These are phyloP conservation scores for Sminthurides aquaticus DNA, from an alignment of 2,888 invertebrate genomes.

Conservation along the genomic window DNA sequence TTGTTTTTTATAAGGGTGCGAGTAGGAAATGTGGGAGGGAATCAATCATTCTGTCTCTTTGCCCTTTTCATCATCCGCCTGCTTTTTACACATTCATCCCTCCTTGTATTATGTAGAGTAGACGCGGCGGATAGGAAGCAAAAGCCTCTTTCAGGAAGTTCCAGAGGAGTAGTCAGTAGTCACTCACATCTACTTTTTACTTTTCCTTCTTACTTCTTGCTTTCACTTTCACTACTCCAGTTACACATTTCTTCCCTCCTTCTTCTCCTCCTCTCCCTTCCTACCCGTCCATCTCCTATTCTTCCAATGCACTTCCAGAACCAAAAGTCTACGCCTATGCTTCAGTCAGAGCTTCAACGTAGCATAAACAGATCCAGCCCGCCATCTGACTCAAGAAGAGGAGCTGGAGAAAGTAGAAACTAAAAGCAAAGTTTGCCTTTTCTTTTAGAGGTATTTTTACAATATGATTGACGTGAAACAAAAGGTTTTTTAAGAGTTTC, in stretches of 20 bases:
- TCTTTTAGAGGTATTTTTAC: not conserved
- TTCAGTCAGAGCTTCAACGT: too few relatives aligned
- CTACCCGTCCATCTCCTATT: not conserved
- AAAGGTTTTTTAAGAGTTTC: constrained; percentile 1
- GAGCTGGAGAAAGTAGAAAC: not conserved
- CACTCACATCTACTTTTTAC: not conserved
- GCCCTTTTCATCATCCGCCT: not conserved
- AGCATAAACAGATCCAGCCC: too few relatives aligned
- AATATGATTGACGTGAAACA: constrained; percentile 5
- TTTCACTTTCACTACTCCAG: not conserved
- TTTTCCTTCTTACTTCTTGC: not conserved
- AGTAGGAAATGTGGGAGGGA: constrained; percentile 14
- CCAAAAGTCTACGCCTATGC: too few relatives aligned
- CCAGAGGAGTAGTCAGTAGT: too few relatives aligned
- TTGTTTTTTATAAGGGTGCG: not conserved
- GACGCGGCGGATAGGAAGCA: too few relatives aligned
- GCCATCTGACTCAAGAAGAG: too few relatives aligned
- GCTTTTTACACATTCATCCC: not conserved
- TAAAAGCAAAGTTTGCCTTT: constrained; percentile 18
- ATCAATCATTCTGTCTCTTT: constrained; percentile 20
- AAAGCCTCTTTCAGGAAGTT: too few relatives aligned
- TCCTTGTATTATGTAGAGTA: not conserved
- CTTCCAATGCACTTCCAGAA: too few relatives aligned
- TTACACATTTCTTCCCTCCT: not conserved
- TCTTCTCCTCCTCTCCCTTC: not conserved